Evolutionary conservation across 2,797 vertebrate genomes (phyloP), one percentile per base, ranked within the genome.

Genomic region (Chrysolophus pictus): DNA sequence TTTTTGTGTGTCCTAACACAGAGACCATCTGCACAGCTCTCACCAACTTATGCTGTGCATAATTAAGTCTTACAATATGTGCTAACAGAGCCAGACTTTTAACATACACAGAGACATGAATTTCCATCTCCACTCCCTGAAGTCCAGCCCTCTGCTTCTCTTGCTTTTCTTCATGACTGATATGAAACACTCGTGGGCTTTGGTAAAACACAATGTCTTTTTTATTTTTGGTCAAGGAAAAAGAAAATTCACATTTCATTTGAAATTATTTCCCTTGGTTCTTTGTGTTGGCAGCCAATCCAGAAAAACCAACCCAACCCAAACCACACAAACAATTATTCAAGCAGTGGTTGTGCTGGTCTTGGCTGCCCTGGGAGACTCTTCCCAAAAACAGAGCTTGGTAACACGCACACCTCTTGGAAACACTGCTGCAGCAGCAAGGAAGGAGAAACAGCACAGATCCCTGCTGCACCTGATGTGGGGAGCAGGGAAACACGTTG

Each of bases 251-350:
- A 39, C 69, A 63, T 92, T 84, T 69, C 51, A 39, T 59, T 81
- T 1, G 0, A 51, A 85, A 84, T 91, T 85, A 65, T 85, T 93
- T 87, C 85, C 73, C 76, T 75, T 10, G 59, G 59, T 83, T 88
- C 87, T 93, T 84, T 67, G 71, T 70, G 70, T 56, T 94, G 94
- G 88, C 92, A 94, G 83, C 56, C 1, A 9, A 60, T n/a, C 59
- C 15, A 78, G 76, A 84, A 90, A 87, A 88, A 68, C 58, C 18
- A 85, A 82, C 37, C 70, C 76, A 76, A 84, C 85, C 44, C 79
- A 85, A 71, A 92, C 17, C 88, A 84, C 76, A 72, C 77, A 65
- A 73, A 91, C 77, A 89, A 93, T 85, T 85, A 80, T 49, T 91
- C 44, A 28, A 75, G 14, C 24, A 67, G 81, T 7, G 39, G 60